Evolutionary conservation across 92 coral and sea anemone species (phyloP), one percentile per base, ranked within the genome.

Genomic region (Epizoanthus illoricatus): DNA sequence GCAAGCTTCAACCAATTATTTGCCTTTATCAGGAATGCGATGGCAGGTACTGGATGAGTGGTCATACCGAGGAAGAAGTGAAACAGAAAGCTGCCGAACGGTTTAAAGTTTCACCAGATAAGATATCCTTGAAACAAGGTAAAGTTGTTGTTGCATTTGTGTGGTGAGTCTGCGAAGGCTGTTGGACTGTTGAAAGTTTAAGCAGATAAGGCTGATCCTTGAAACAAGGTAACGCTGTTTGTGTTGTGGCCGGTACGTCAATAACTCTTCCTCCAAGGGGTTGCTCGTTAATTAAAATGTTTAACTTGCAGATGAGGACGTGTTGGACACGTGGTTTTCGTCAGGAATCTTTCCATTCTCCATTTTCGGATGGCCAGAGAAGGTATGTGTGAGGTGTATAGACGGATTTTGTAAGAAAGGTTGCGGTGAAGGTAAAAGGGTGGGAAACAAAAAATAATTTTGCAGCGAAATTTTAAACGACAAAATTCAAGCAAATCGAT

Each of bases 341-440:
- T 97, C 99, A 13, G 99, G 94, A 59, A 59, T 97, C 60, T 97
- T 97, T 69, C 99, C 99, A 1, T 94, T 97, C 83, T 97, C 99
- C 15, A 94, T 97, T 20, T 97, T 97, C 84, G 99, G 99, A n/a
- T 97, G 99, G 99, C 99, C 99, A 7, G 98, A 97, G 41, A 83
- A 97, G 94, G 99, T 97, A 75, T 20, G 78, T 84, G 16, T 0
- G 17, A 6, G 15, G 8, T 5, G 16, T 39, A 70, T 4, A 5
- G 8, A 8, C 40, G 10, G n/a, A n/a, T n/a, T n/a, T n/a, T n/a
- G n/a, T n/a, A 28, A 0, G 36, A 28, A 28, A 28, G 36, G 36
- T 28, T 28, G 36, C 36, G 36, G 36, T 28, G 2, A 28, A 28
- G 36, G 36, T 28, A 28, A 28, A 28, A 28, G 36, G 36, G 36